These are phyloP conservation scores for Blastobasis adustella DNA, from an alignment of 2,888 invertebrate genomes.

Conservation along the genomic window DNA sequence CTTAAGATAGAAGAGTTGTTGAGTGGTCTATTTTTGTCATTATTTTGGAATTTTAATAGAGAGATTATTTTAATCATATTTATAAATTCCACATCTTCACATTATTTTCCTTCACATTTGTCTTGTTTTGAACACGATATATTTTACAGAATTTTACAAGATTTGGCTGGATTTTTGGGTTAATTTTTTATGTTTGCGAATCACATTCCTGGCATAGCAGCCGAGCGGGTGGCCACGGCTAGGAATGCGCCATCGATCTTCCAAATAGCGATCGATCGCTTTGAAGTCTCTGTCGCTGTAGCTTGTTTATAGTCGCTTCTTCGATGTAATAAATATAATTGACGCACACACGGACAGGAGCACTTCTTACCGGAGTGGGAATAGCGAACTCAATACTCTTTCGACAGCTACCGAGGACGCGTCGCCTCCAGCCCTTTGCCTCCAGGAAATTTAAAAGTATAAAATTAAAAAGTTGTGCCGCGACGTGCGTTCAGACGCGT, in stretches of 20 bases:
- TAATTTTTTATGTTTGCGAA: too few relatives aligned
- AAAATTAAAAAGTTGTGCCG: conserved; percentile 5
- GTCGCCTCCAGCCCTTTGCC: conserved; percentile 41
- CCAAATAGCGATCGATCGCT: conserved; percentile 62
- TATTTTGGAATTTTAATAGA: too few relatives aligned
- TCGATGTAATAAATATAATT: conserved; percentile 71
- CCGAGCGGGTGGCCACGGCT: background rate
- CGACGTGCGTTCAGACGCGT: conserved; percentile 24
- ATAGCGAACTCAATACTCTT: conserved; percentile 63
- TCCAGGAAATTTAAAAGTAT: conserved; percentile 34
- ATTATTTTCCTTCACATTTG: too few relatives aligned
- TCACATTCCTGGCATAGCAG: too few relatives aligned
- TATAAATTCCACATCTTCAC: too few relatives aligned
- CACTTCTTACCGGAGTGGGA: conserved; percentile 46
- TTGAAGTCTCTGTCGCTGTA: conserved; percentile 58
- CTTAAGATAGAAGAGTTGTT: too few relatives aligned
- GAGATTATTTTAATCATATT: too few relatives aligned
- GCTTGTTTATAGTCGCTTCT: conserved; percentile 60
- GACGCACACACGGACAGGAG: conserved; percentile 58
- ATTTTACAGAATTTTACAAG: too few relatives aligned
- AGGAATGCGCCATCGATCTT: conserved; percentile 42
- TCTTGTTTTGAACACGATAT: too few relatives aligned
- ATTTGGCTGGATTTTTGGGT: too few relatives aligned
- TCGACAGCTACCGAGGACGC: conserved; percentile 63
- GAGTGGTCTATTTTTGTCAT: too few relatives aligned